Conservation (phyloP, 2,888 invertebrate genomes). For the Bimastos eiseni region DNA sequence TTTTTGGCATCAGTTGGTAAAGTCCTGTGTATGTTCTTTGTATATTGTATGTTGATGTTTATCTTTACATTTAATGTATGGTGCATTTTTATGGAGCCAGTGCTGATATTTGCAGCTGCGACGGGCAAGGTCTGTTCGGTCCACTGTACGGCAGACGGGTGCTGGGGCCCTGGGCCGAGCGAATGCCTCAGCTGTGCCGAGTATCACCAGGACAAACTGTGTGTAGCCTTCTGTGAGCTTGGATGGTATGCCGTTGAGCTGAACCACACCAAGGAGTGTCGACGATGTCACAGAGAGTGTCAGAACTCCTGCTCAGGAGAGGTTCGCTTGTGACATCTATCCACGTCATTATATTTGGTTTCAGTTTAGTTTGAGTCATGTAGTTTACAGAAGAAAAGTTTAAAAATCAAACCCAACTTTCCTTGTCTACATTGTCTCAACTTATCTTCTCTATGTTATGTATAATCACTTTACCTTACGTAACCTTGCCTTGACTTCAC, state of each 20-base stretch:
- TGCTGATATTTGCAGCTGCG: conserved; percentile 3
- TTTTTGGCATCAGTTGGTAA: not conserved
- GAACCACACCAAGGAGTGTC: conserved; percentile 67
- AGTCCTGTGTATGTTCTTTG: not conserved
- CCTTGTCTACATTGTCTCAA: not conserved
- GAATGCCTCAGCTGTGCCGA: conserved; percentile 88
- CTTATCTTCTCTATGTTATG: not conserved
- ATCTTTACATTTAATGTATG: not conserved
- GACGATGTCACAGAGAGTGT: conserved; percentile 86
- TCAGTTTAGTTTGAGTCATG: not conserved
- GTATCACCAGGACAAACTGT: conserved; percentile 63
- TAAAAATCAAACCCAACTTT: not conserved
- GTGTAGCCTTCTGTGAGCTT: conserved; percentile 48
- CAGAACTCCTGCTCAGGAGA: conserved; percentile 81
- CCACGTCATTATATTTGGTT: not conserved
- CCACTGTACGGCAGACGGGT: conserved; percentile 86
- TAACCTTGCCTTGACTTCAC: not conserved
- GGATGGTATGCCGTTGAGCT: conserved; percentile 26
- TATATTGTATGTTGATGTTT: not conserved
- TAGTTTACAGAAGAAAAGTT: not conserved
- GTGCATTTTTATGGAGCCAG: not conserved
- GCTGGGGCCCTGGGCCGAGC: conserved; percentile 89
- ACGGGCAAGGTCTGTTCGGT: conserved; percentile 51
- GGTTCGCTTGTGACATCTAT: conserved; percentile 46
- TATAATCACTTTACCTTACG: not conserved